Conservation (phyloP, 2,113 vertebrate species). For the Periophthalmus modestus region DNA sequence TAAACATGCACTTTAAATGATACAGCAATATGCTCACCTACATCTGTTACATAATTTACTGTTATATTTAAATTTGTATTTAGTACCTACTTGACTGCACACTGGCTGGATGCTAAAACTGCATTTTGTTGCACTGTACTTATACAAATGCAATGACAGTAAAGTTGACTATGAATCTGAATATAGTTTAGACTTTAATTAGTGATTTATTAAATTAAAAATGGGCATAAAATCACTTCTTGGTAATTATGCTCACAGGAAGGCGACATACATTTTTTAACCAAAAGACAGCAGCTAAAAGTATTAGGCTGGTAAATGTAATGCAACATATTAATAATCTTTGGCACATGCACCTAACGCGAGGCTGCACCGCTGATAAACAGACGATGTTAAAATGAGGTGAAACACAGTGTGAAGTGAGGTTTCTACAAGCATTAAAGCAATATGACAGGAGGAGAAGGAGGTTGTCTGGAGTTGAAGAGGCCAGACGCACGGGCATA, state of each 20-base stretch:
- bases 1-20: too few relatives aligned
- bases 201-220: not conserved
- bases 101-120: too few relatives aligned
- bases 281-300: conserved; percentile 12
- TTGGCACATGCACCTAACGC: conserved; percentile 34
- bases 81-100: too few relatives aligned
- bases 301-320: conserved; percentile 3
- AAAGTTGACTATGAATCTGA: too few relatives aligned
- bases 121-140: too few relatives aligned
- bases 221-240: not conserved
- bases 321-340: conserved; percentile 34
- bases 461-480: conserved; percentile 57
- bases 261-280: conserved; percentile 1
- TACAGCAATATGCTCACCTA: not conserved
- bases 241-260: not conserved
- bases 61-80: too few relatives aligned
- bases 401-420: conserved; percentile 35
- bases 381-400: conserved; percentile 25
- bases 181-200: not conserved
- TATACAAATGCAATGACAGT: too few relatives aligned
- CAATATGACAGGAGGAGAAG: conserved; percentile 38
- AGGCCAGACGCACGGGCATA: conserved; percentile 4
- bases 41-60: too few relatives aligned
- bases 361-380: conserved; percentile 25
- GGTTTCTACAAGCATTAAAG: conserved; percentile 39